Evolutionary conservation across 2,888 invertebrate species (phyloP).

Genomic region (Digitonthophagus gazella): DNA sequence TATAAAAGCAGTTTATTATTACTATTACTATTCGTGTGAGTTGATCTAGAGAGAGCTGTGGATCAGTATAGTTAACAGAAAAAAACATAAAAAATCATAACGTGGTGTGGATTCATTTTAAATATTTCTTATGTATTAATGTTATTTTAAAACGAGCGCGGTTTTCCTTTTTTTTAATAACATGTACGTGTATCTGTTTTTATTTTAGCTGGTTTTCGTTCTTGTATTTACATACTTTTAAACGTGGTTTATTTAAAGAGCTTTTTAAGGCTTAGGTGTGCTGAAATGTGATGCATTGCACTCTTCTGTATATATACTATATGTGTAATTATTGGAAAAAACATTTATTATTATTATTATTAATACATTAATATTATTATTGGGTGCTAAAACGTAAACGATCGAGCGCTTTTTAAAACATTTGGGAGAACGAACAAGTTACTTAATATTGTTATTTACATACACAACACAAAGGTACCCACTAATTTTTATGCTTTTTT

Average conservation of each 20-base stretch:
- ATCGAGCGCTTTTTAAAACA: constrained; percentile 31
- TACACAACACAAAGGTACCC: constrained; percentile 22
- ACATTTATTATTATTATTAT: constrained; percentile 27
- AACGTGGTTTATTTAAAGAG: constrained; percentile 39
- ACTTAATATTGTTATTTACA: constrained; percentile 25
- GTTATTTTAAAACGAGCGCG: constrained; percentile 30
- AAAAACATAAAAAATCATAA: neutral
- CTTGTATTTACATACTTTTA: neutral
- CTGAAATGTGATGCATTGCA: constrained; percentile 48
- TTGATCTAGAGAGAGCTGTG: constrained; percentile 21
- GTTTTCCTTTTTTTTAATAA: neutral
- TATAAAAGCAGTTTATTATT: constrained; percentile 30
- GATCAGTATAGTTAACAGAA: constrained; percentile 3
- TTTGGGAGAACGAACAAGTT: constrained; percentile 10
- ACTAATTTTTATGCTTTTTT: constrained; percentile 25
- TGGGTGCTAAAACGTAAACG: constrained; percentile 42
- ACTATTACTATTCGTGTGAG: constrained; percentile 39
- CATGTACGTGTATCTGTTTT: neutral
- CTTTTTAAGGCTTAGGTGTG: constrained; percentile 47
- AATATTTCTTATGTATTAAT: constrained; percentile 33
- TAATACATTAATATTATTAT: constrained; percentile 29
- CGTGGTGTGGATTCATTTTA: constrained; percentile 17
- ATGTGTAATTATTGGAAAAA: constrained; percentile 35
- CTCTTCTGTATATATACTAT: constrained; percentile 44
- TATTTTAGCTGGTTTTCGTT: neutral